Conservation (phyloP, 2,797 vertebrate genomes). For the Halcyon badia region DNA sequence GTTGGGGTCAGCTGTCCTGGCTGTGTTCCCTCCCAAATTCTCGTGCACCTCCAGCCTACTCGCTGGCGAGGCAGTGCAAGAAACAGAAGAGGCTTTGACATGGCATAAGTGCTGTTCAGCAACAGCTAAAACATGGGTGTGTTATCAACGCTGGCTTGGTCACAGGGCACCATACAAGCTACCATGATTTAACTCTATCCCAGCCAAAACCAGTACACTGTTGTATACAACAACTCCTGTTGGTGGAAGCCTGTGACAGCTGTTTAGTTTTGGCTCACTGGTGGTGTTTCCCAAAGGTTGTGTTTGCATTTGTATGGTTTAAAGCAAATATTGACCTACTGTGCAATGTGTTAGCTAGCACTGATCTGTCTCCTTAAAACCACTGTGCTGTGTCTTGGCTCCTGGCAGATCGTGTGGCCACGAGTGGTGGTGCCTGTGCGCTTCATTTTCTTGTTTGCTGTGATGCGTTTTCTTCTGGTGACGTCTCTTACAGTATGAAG, state of each 20-base stretch:
- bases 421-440: background rate
- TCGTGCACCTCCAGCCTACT: background rate
- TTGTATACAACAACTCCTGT: background rate
- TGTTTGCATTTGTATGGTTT: background rate
- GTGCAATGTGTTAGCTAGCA: background rate
- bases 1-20: background rate
- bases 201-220: background rate
- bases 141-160: background rate
- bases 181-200: background rate
- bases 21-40: background rate
- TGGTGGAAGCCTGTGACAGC: background rate
- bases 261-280: background rate
- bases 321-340: slow-evolving; percentile 7
- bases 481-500: background rate
- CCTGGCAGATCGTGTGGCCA: background rate
- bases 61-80: background rate
- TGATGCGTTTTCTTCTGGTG: background rate
- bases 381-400: background rate
- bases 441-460: background rate
- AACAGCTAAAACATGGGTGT: background rate
- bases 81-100: background rate
- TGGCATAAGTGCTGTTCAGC: background rate
- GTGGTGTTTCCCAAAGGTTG: background rate
- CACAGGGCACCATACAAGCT: background rate
- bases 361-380: background rate